Evolutionary conservation across 1,140 invertebrate genomes (phyloP).

Genomic region (Gonioctena quinquepunctata): DNA sequence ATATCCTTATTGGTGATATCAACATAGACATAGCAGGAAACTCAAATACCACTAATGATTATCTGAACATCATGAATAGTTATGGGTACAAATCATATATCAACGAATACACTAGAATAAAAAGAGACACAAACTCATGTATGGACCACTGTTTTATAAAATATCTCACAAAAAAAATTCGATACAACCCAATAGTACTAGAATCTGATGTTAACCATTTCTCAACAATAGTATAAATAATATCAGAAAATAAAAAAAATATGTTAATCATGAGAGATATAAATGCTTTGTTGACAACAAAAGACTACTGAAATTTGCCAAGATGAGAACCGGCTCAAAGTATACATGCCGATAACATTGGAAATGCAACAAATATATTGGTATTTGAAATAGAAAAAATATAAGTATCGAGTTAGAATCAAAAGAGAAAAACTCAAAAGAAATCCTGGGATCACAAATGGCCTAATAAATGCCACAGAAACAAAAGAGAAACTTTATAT

Average conservation of each 20-base stretch:
- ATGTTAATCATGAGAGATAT: background rate
- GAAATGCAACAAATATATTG: too few relatives aligned
- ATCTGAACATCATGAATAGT: background rate
- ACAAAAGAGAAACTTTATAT: too few relatives aligned
- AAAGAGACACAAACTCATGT: too few relatives aligned
- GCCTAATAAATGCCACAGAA: background rate
- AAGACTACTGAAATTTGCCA: background rate
- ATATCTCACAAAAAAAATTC: background rate
- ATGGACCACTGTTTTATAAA: too few relatives aligned
- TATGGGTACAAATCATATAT: too few relatives aligned
- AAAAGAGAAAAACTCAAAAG: background rate
- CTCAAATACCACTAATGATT: too few relatives aligned
- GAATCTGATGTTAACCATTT: background rate
- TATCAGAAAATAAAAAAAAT: background rate
- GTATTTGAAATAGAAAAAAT: background rate
- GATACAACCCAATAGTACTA: too few relatives aligned
- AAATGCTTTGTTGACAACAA: background rate
- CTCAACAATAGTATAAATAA: background rate
- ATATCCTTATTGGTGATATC: too few relatives aligned
- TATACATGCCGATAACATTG: background rate
- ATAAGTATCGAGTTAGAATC: background rate
- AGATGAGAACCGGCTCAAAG: background rate
- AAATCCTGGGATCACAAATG: background rate
- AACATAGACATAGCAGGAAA: too few relatives aligned
- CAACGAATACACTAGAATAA: too few relatives aligned